Conservation (phyloP, 2,797 vertebrate species). For the Phrynocephalus guinanensis region DNA sequence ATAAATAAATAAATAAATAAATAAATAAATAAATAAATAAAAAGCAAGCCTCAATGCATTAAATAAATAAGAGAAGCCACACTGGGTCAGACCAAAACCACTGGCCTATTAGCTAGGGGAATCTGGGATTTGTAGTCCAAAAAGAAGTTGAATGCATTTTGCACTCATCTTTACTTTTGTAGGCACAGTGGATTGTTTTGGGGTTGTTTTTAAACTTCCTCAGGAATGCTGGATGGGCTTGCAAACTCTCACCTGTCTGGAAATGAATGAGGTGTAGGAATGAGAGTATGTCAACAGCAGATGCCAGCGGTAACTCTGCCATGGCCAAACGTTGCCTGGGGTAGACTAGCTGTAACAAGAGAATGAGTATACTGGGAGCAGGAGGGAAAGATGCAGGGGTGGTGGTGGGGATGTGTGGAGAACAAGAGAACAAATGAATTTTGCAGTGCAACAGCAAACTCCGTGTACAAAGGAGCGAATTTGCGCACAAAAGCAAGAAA, state of each 20-base stretch:
- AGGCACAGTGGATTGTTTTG: background rate
- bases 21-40: no score
- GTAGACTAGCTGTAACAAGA: conserved; percentile 35
- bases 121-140: background rate
- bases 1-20: no score
- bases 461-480: conserved; percentile 55
- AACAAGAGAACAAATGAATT: background rate
- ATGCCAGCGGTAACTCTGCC: background rate
- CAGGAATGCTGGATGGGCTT: background rate
- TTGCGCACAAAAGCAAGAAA: conserved; percentile 46
- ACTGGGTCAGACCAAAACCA: no score
- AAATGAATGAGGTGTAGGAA: no score
- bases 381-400: background rate
- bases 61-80: no score
- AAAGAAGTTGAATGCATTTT: background rate
- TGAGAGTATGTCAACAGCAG: background rate
- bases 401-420: no score
- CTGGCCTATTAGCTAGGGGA: background rate
- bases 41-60: no score
- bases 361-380: background rate
- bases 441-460: fast-evolving
- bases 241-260: no score
- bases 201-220: no score
- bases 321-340: conserved; percentile 20
- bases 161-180: background rate